phyloP scores from a whole-genome alignment of 2,797 vertebrate genomes.

The Bucorvus abyssinicus region DNA sequence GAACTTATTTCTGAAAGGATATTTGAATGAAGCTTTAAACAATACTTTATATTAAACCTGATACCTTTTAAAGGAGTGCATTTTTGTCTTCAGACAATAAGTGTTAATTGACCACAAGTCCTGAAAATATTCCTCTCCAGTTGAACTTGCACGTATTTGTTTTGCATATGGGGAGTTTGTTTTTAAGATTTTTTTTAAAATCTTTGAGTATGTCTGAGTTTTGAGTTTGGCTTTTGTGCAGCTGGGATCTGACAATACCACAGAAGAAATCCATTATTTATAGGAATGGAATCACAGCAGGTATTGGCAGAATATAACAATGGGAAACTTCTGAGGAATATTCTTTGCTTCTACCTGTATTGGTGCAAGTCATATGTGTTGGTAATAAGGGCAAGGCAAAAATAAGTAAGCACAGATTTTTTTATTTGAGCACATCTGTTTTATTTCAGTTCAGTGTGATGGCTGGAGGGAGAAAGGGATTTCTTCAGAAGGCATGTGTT shows the following conservation, averaged over 20 bases:
- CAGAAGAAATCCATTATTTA: slow-evolving; percentile 48
- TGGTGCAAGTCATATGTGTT: slow-evolving; percentile 1
- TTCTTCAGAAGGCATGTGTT: slow-evolving; percentile 69
- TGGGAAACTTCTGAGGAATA: slow-evolving; percentile 25
- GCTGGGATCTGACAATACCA: slow-evolving; percentile 48
- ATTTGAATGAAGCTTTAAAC: slow-evolving; percentile 49
- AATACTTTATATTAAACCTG: slow-evolving; percentile 18
- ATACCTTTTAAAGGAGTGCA: slow-evolving; percentile 8
- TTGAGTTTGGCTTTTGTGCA: slow-evolving; percentile 15
- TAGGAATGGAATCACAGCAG: slow-evolving; percentile 27
- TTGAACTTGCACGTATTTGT: slow-evolving; percentile 22
- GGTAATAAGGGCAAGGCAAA: slow-evolving; percentile 26
- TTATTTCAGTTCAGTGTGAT: slow-evolving; percentile 67
- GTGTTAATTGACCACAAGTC: slow-evolving; percentile 23
- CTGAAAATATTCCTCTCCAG: slow-evolving; percentile 29
- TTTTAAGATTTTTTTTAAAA: background rate
- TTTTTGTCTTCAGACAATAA: slow-evolving; percentile 11
- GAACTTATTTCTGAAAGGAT: slow-evolving; percentile 61
- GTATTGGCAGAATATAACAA: slow-evolving; percentile 29
- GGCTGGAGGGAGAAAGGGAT: slow-evolving; percentile 55
- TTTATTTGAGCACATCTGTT: slow-evolving; percentile 74
- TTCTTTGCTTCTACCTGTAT: slow-evolving; percentile 21
- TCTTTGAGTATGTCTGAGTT: slow-evolving; percentile 35
- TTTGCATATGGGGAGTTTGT: background rate
- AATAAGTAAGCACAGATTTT: slow-evolving; percentile 7